Evolutionary conservation across 2,888 invertebrate genomes (phyloP).

Genomic region (Pristionchus exspectatus): DNA sequence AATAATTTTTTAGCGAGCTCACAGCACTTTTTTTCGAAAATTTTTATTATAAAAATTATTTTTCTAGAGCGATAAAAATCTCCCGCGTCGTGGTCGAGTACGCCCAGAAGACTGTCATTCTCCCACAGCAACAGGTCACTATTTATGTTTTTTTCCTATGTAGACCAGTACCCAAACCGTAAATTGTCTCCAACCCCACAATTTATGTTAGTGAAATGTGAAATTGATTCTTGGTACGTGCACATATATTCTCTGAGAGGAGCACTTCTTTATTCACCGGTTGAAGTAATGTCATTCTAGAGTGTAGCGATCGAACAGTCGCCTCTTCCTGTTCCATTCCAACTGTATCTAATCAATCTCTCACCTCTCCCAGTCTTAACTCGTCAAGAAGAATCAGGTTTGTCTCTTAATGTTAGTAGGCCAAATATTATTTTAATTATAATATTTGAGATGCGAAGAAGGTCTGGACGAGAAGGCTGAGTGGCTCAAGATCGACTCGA

Average conservation of each 20-base stretch:
- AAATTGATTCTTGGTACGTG: too few species aligned
- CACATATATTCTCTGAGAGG: too few species aligned
- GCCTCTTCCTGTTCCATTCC: constrained; percentile 67
- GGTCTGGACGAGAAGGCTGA: constrained; percentile 59
- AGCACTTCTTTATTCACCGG: too few species aligned
- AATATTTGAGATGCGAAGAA: constrained; percentile 40
- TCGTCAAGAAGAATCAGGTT: constrained; percentile 51
- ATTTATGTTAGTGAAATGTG: too few species aligned
- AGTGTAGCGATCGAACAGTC: constrained; percentile 61
- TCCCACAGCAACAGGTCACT: constrained; percentile 18
- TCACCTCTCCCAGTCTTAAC: constrained; percentile 58
- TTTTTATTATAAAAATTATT: background rate
- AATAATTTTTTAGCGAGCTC: too few species aligned
- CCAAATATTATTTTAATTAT: constrained; percentile 1
- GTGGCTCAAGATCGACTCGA: constrained; percentile 69
- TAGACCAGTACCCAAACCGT: background rate
- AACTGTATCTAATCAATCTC: constrained; percentile 65
- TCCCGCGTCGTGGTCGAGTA: background rate
- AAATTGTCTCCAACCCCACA: too few species aligned
- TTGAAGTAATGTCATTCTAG: constrained; percentile 31
- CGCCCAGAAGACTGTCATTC: constrained; percentile 35
- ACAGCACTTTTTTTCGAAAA: background rate
- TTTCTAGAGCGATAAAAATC: constrained; percentile 2
- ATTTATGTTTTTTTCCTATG: background rate
- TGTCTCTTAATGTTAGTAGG: background rate